Evolutionary conservation across 37 sponge, comb jelly and placozoan genomes (phyloP).

Genomic region (Theonella swinhoei): DNA sequence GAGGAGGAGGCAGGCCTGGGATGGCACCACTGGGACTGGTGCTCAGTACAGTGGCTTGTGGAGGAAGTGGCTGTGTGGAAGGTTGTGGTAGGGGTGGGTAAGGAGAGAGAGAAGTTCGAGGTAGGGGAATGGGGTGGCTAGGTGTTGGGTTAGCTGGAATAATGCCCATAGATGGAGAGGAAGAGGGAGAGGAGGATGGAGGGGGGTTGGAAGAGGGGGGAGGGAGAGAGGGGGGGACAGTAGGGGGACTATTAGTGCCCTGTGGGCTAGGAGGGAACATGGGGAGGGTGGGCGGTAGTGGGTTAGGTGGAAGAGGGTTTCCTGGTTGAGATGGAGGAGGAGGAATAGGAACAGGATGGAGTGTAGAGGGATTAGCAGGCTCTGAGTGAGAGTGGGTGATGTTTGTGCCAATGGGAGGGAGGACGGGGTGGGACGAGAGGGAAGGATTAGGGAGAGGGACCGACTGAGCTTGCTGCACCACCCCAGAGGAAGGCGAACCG

Average conservation of each 20-base stretch:
- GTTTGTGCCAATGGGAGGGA: not conserved
- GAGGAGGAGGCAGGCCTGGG: too few species aligned
- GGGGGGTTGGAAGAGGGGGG: not conserved
- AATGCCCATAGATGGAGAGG: too few species aligned
- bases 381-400: not conserved
- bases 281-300: not conserved
- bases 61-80: too few species aligned
- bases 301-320: not conserved
- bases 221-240: not conserved
- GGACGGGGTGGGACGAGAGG: not conserved
- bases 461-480: not conserved
- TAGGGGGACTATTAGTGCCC: not conserved
- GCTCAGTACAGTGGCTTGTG: too few species aligned
- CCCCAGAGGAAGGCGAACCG: too few species aligned
- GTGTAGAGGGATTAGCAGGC: not conserved
- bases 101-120: too few species aligned
- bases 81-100: too few species aligned
- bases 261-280: not conserved
- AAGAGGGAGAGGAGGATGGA: not conserved
- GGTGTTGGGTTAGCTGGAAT: too few species aligned
- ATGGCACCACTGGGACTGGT: too few species aligned
- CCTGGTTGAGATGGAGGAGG: slow-evolving; percentile 6
- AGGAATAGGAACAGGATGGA: not conserved
- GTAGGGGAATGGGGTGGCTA: too few species aligned
- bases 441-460: slow-evolving; percentile 1